These are phyloP conservation scores for Halictus ligatus DNA, from an alignment of 2,888 invertebrate genomes.

Conservation along the genomic window DNA sequence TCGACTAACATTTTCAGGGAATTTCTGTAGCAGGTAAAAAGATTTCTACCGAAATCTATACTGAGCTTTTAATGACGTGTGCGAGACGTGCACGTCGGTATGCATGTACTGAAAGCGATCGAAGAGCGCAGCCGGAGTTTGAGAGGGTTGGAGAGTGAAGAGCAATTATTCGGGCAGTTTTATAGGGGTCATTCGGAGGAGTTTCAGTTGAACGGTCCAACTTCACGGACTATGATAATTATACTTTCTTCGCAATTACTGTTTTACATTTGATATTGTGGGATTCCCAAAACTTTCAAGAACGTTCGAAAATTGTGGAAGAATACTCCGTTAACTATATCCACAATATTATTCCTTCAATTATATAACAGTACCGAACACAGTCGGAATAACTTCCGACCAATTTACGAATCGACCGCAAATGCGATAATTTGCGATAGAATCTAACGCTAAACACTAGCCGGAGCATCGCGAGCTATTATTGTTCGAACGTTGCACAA, in stretches of 20 bases:
- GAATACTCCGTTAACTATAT: neutral
- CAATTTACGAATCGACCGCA: neutral
- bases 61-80: neutral
- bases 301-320: neutral
- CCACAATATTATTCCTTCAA: neutral
- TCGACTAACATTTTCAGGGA: neutral
- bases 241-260: neutral
- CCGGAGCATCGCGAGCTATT: neutral
- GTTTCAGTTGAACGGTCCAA: slow-evolving; percentile 13
- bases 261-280: neutral
- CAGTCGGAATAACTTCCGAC: neutral
- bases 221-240: neutral
- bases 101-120: slow-evolving; percentile 22
- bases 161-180: slow-evolving; percentile 13
- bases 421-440: neutral
- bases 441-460: neutral
- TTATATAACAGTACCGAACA: neutral
- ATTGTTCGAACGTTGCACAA: neutral
- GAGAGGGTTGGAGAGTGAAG: slow-evolving; percentile 19
- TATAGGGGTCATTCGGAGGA: slow-evolving; percentile 10
- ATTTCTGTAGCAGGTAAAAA: neutral
- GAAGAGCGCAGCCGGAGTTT: slow-evolving; percentile 20
- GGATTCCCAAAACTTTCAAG: neutral
- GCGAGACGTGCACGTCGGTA: neutral
- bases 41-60: neutral